A percentile compares a stretch with the other conserved stretches of the same genome.
Evolutionary conservation across 2,797 vertebrate genomes (phyloP).

Genomic region (Antennarius maculatus): DNA sequence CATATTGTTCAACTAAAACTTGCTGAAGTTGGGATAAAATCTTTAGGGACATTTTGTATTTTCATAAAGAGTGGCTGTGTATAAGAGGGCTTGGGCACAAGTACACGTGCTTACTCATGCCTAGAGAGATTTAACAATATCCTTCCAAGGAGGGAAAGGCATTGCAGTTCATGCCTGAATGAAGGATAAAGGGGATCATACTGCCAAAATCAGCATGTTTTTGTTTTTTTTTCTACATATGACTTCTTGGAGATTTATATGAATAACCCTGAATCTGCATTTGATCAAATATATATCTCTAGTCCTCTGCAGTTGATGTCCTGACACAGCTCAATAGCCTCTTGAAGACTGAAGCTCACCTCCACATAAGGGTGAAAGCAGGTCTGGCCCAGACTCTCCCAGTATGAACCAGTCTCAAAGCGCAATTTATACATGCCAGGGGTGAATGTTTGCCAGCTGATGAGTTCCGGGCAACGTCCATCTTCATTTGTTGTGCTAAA

Average conservation of each 20-base stretch:
- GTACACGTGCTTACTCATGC: too few relatives aligned
- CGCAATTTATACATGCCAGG: conserved; percentile 88
- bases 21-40: background rate
- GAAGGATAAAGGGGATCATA: too few relatives aligned
- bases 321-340: background rate
- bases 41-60: background rate
- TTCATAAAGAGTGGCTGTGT: too few relatives aligned
- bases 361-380: conserved; percentile 91
- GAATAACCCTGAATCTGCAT: too few relatives aligned
- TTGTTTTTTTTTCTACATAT: too few relatives aligned
- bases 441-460: conserved; percentile 65
- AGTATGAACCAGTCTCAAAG: conserved; percentile 88
- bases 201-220: too few relatives aligned
- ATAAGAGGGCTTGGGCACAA: too few relatives aligned
- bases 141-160: too few relatives aligned
- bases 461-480: conserved; percentile 81
- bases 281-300: background rate
- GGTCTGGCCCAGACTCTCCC: conserved; percentile 78
- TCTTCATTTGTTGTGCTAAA: conserved; percentile 83
- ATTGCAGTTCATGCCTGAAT: too few relatives aligned
- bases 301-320: background rate
- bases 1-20: too few relatives aligned
- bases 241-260: background rate
- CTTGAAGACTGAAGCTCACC: conserved; percentile 57
- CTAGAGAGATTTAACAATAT: too few relatives aligned